Conservation (phyloP, 2,888 invertebrate species). For the Metellina segmentata region DNA sequence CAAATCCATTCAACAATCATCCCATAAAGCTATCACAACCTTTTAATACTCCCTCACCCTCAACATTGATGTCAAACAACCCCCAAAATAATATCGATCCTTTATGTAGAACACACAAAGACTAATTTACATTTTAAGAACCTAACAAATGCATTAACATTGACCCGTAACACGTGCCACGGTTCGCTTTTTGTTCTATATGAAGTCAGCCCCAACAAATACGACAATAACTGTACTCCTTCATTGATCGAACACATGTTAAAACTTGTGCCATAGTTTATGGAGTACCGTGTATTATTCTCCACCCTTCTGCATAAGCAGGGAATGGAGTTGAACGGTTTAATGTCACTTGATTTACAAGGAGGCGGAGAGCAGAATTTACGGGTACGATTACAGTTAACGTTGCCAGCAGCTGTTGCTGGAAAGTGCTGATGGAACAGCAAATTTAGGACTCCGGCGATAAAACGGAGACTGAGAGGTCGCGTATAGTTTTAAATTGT, state of each 20-base stretch:
- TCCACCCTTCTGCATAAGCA: conserved; percentile 39
- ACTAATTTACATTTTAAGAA: conserved; percentile 66
- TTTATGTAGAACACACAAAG: conserved; percentile 18
- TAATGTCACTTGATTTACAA: conserved; percentile 72
- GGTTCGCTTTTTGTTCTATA: conserved; percentile 53
- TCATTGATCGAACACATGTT: conserved; percentile 61
- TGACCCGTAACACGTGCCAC: conserved; percentile 33
- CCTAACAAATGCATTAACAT: conserved; percentile 34
- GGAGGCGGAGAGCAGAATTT: conserved; percentile 65
- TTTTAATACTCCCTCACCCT: conserved; percentile 22
- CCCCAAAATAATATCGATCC: conserved; percentile 3
- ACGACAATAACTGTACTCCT: conserved; percentile 44
- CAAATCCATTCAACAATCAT: conserved; percentile 5
- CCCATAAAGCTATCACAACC: conserved; percentile 42
- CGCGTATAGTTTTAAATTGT: conserved; percentile 29
- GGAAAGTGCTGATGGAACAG: conserved; percentile 56
- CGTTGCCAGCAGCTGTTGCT: conserved; percentile 67
- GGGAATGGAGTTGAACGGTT: not conserved
- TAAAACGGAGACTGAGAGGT: conserved; percentile 40
- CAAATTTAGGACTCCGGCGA: conserved; percentile 51
- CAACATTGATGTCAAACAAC: conserved; percentile 26
- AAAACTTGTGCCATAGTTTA: conserved; percentile 49
- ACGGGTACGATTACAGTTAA: conserved; percentile 61
- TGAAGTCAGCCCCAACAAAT: conserved; percentile 53
- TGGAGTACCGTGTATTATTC: conserved; percentile 57